Conservation (phyloP, 2,888 invertebrate genomes). For the Amitus sp. region DNA sequence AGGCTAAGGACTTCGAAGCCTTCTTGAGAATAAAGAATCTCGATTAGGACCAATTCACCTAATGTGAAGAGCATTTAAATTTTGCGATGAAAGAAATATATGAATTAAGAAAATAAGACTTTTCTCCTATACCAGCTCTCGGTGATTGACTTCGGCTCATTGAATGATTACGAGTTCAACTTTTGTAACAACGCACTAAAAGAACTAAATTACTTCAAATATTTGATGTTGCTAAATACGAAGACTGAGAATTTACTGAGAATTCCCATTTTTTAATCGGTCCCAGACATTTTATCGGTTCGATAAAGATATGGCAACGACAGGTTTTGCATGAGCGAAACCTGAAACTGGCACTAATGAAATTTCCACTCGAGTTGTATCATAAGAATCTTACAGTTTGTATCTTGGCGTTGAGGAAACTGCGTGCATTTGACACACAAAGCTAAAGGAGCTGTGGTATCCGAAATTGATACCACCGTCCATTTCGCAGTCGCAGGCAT, state of each 20-base stretch:
- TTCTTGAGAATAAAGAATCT: too few relatives aligned
- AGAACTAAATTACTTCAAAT: too few relatives aligned
- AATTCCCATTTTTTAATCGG: too few relatives aligned
- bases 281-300: background rate
- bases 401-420: slow-evolving; percentile 1
- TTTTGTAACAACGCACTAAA: too few relatives aligned
- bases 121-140: too few relatives aligned
- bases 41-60: background rate
- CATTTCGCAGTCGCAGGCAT: slow-evolving; percentile 14
- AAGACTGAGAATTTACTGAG: too few relatives aligned
- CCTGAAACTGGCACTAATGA: slow-evolving; percentile 8
- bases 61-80: background rate
- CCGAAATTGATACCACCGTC: slow-evolving; percentile 29
- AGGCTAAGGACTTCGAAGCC: too few relatives aligned
- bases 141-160: too few relatives aligned
- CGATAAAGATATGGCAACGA: slow-evolving; percentile 3
- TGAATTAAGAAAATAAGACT: too few relatives aligned
- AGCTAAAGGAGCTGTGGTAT: slow-evolving; percentile 12
- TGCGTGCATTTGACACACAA: slow-evolving; percentile 30
- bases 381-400: slow-evolving; percentile 6
- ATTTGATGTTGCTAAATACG: too few relatives aligned
- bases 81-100: background rate
- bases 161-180: too few relatives aligned
- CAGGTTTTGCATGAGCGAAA: slow-evolving; percentile 5
- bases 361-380: slow-evolving; percentile 7